Base-by-base conservation (phyloP, 2,888 invertebrate genomes). In the Folsomia manolachei region DNA sequence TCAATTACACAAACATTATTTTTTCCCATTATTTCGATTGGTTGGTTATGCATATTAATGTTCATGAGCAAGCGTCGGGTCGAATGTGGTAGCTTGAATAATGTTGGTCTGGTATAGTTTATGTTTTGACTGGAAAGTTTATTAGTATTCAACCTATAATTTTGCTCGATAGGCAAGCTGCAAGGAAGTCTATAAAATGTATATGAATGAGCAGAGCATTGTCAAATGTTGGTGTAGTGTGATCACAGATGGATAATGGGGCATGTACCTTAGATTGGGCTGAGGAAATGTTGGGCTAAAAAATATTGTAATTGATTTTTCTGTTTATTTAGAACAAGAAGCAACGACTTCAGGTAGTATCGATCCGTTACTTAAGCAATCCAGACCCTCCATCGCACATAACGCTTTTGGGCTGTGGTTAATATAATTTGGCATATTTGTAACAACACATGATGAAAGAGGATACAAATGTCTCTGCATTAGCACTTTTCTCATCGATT, bases 301-400 rank as follows among this genome's bases (percentile, higher is more conserved):
- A n/a, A 62, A 56, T 56, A 56, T 56, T 56, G 56, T 56, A 63
- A 63, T 63, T 63, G 63, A 63, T 63, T 63, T 26, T 63, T 63
- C 63, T 63, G 63, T 63, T 63, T 63, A 63, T 63, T 63, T 27
- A n/a, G 25, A 25, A 63, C 27, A 25, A 26, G 9, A 11, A 63
- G 27, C 56, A 21, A 56, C 56, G 56, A 56, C 18, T 56, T 56
- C 7, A 19, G 7, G 56, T n/a, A 18, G 7, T 21, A 56, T 56
- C 56, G 56, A 21, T 56, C 21, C 7, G 19, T 19, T 4, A 56
- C 9, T 51, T 51, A 51, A 51, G 18, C 9, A 51, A 51, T 11
- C 9, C 9, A 18, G 18, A 51, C 9, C 51, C 18, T 51, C 9
- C n/a, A n/a, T n/a, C n/a, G n/a, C n/a, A n/a, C n/a, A n/a, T n/a